These are phyloP conservation scores for Plebejus anna DNA, from an alignment of 2,888 invertebrate species.

Conservation along the genomic window DNA sequence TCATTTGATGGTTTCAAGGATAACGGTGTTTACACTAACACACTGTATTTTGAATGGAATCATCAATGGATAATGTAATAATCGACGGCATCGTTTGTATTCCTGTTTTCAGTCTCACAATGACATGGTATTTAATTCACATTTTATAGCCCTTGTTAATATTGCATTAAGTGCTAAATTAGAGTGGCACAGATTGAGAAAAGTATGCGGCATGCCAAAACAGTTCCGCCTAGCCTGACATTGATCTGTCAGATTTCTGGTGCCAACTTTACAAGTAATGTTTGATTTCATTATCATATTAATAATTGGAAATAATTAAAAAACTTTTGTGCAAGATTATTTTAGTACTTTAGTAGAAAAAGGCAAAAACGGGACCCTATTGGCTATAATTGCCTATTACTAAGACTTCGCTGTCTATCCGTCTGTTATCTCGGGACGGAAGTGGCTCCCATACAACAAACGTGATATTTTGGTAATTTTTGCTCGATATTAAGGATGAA, in stretches of 20 bases:
- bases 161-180: slow-evolving; percentile 37
- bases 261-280: slow-evolving; percentile 39
- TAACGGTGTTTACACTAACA: too few species aligned
- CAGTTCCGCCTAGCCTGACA: slow-evolving; percentile 61
- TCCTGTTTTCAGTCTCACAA: slow-evolving; percentile 40
- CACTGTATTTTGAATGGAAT: neutral
- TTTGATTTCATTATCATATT: slow-evolving; percentile 39
- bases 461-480: too few species aligned
- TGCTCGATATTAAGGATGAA: too few species aligned
- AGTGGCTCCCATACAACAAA: too few species aligned
- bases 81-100: slow-evolving; percentile 36
- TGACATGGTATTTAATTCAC: slow-evolving; percentile 39
- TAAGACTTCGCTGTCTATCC: too few species aligned
- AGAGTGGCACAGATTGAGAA: neutral
- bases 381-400: too few species aligned
- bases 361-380: too few species aligned
- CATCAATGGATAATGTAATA: slow-evolving; percentile 44
- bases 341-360: neutral
- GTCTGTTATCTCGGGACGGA: too few species aligned
- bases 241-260: slow-evolving; percentile 52
- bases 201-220: slow-evolving; percentile 43
- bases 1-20: too few species aligned
- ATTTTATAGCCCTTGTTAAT: slow-evolving; percentile 34
- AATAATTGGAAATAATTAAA: slow-evolving; percentile 23
- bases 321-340: neutral